A percentile compares a stretch with the other conserved stretches of the same genome.
Evolutionary conservation across 2,888 invertebrate species (phyloP).

Genomic region (Zaprionus lineosus): DNA sequence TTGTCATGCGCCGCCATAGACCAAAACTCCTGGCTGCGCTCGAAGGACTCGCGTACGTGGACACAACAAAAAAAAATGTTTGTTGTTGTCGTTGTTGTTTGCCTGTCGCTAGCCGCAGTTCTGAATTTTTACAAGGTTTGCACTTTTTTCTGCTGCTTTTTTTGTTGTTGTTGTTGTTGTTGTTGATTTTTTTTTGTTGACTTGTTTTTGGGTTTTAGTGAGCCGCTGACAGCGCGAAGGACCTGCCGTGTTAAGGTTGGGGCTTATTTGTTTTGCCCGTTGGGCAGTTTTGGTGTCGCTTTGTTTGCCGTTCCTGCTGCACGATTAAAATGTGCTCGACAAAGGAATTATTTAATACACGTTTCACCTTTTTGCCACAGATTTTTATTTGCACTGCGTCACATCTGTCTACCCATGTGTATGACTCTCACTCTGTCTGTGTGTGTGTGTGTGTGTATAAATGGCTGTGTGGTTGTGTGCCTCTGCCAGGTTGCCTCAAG

Average conservation of each 20-base stretch:
- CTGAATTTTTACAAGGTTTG: conserved; percentile 72
- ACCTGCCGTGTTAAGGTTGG: conserved; percentile 29
- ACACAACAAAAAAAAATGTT: conserved; percentile 63
- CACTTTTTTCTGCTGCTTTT: conserved; percentile 40
- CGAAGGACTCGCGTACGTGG: conserved; percentile 60
- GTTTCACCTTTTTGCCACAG: conserved; percentile 72
- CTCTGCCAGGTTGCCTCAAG: conserved; percentile 66
- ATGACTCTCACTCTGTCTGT: conserved; percentile 1
- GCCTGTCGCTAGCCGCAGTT: conserved; percentile 36
- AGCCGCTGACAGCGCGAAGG: conserved; percentile 50
- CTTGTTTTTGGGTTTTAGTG: conserved; percentile 32
- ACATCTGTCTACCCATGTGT: conserved; percentile 34
- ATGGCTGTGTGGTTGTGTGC: conserved; percentile 31
- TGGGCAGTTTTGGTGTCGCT: no score
- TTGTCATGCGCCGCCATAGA: conserved; percentile 71
- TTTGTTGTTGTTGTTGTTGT: conserved; percentile 1
- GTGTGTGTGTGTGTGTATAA: conserved; percentile 16
- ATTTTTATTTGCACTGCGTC: conserved; percentile 68
- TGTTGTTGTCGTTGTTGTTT: no score
- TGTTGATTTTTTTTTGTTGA: conserved; percentile 16
- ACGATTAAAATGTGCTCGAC: conserved; percentile 77
- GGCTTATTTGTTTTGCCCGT: conserved; percentile 18
- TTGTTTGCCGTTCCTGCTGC: conserved; percentile 70
- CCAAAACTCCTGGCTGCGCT: conserved; percentile 52
- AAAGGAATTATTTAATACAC: conserved; percentile 77